A percentile compares a stretch with the other conserved stretches of the same genome.
These are phyloP conservation scores for Hecatera dysodea DNA, from an alignment of 2,888 invertebrate genomes.

Conservation along the genomic window DNA sequence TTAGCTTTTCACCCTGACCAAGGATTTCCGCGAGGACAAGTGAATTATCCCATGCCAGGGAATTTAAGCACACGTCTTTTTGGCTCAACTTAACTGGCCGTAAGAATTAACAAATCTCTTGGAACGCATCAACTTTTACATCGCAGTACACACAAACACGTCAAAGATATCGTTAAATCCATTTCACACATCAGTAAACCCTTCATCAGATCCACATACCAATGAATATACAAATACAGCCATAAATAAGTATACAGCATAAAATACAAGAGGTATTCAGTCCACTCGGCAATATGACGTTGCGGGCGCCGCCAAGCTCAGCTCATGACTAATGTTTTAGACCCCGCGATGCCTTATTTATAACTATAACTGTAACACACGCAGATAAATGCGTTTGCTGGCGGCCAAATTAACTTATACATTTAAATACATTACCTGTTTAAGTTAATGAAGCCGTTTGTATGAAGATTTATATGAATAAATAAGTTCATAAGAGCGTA, in stretches of 20 bases:
- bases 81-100: too few species aligned
- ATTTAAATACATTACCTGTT: constrained; percentile 66
- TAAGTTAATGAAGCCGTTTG: constrained; percentile 72
- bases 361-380: constrained; percentile 85
- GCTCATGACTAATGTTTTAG: constrained; percentile 80
- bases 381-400: constrained; percentile 80
- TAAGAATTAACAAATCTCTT: too few species aligned
- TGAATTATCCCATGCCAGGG: too few species aligned
- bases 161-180: constrained; percentile 3
- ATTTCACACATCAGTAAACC: constrained; percentile 24
- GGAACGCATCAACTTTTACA: too few species aligned
- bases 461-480: constrained; percentile 67
- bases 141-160: neutral
- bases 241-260: constrained; percentile 69
- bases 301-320: constrained; percentile 71
- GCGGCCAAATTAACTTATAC: constrained; percentile 73
- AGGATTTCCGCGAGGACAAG: too few species aligned
- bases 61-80: too few species aligned
- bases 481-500: constrained; percentile 60
- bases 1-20: too few species aligned
- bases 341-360: constrained; percentile 79
- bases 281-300: constrained; percentile 66
- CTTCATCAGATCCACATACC: constrained; percentile 58
- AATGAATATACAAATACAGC: constrained; percentile 69
- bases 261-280: constrained; percentile 66